Evolutionary conservation across 2,888 invertebrate genomes (phyloP).

Genomic region (Thumatha senex): DNA sequence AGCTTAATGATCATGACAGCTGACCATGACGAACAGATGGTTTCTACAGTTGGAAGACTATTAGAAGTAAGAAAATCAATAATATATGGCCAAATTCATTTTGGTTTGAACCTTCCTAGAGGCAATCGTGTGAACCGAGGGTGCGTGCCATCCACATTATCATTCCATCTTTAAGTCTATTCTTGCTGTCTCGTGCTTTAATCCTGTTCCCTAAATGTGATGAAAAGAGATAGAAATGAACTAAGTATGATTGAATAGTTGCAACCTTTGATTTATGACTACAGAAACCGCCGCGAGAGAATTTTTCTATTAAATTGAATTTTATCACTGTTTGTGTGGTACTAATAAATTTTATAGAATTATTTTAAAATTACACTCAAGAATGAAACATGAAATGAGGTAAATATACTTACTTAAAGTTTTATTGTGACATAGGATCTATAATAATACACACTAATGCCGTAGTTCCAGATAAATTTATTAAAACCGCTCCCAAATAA

Average conservation of each 20-base stretch:
- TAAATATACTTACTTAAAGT: too few relatives aligned
- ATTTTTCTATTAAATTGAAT: conserved; percentile 53
- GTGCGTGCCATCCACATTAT: conserved; percentile 23
- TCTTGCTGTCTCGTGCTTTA: conserved; percentile 20
- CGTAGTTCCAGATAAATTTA: conserved; percentile 33
- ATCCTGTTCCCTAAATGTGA: not conserved
- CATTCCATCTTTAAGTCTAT: conserved; percentile 14
- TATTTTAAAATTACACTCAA: too few relatives aligned
- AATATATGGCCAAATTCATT: conserved; percentile 54
- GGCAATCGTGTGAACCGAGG: conserved; percentile 53
- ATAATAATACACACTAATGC: too few relatives aligned
- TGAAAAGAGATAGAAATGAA: conserved; percentile 24
- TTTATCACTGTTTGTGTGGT: too few relatives aligned
- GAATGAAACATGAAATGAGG: too few relatives aligned
- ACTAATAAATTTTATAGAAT: too few relatives aligned
- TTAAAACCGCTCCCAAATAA: not conserved
- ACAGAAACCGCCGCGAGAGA: conserved; percentile 49
- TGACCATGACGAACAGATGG: conserved; percentile 12
- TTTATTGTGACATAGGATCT: too few relatives aligned
- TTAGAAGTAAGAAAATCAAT: conserved; percentile 33
- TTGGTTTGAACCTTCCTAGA: conserved; percentile 50
- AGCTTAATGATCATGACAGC: not conserved
- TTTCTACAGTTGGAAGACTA: conserved; percentile 23
- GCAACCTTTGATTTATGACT: conserved; percentile 63
- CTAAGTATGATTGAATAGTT: conserved; percentile 30